Percentiles rank a stretch among this genome's conserved stretches.
phyloP scores from a whole-genome alignment of 1,140 invertebrate species.

The Orchestia grillus region DNA sequence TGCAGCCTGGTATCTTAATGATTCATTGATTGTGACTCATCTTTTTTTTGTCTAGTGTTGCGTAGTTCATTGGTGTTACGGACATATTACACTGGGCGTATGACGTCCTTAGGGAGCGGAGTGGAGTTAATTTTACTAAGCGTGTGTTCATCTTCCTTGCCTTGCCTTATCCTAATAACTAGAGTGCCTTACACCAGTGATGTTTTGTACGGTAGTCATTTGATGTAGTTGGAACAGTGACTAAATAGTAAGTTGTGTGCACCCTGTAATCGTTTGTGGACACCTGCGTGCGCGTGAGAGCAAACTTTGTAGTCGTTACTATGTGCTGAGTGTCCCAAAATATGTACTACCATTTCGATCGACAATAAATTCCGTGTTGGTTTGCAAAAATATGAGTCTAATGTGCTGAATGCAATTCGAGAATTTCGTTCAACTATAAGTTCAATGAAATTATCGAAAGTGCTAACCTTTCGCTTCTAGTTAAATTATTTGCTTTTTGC shows the following conservation, averaged over 20 bases:
- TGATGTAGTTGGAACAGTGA: neutral
- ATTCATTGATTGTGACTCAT: neutral
- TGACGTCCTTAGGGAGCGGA: neutral
- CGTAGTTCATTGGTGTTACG: neutral
- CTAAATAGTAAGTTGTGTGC: neutral
- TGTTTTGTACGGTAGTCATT: slow-evolving; percentile 42
- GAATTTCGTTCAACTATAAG: neutral
- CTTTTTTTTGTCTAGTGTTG: neutral
- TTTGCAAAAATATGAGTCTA: neutral
- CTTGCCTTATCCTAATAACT: slow-evolving; percentile 47
- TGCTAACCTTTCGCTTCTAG: neutral
- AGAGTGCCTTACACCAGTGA: slow-evolving; percentile 53
- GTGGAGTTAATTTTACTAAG: neutral
- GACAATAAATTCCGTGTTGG: neutral
- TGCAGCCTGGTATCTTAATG: neutral
- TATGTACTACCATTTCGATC: neutral
- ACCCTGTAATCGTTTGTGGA: neutral
- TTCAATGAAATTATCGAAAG: neutral
- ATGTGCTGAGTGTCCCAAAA: neutral
- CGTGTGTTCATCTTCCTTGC: slow-evolving; percentile 49
- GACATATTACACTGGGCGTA: neutral
- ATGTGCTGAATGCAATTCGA: neutral
- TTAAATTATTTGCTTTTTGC: neutral
- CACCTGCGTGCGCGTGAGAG: neutral
- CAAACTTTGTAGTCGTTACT: neutral